phyloP scores from a whole-genome alignment of 2,113 vertebrate species.

The Takifugu flavidus region DNA sequence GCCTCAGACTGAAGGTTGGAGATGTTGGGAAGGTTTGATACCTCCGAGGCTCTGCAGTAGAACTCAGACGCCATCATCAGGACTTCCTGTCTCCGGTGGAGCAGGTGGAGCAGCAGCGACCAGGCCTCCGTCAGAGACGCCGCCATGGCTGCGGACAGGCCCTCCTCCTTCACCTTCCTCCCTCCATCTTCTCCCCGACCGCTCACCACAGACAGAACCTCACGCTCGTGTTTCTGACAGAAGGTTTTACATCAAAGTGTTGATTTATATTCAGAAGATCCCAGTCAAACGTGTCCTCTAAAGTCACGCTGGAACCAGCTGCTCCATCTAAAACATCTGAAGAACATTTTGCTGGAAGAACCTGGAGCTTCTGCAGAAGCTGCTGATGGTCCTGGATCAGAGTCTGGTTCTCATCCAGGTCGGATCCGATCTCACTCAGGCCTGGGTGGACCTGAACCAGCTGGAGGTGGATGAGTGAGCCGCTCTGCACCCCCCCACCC shows the following conservation, averaged over 20 bases:
- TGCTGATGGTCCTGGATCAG: constrained; percentile 84
- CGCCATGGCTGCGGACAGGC: constrained; percentile 83
- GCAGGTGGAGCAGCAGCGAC: constrained; percentile 77
- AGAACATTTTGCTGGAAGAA: no score
- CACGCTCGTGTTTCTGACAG: constrained; percentile 80
- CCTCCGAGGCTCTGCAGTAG: constrained; percentile 82
- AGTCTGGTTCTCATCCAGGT: constrained; percentile 82
- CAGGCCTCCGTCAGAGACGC: constrained; percentile 83
- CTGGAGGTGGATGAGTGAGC: constrained; percentile 82
- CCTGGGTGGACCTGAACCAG: constrained; percentile 85
- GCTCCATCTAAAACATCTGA: no score
- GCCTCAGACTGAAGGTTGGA: no score
- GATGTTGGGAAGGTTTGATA: constrained; percentile 34
- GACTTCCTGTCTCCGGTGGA: constrained; percentile 80
- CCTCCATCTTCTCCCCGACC: constrained; percentile 51
- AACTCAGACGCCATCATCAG: constrained; percentile 80
- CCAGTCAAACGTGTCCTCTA: no score
- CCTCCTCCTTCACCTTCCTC: constrained; percentile 28
- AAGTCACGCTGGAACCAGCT: background rate
- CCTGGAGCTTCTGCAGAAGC: constrained; percentile 25
- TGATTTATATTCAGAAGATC: no score
- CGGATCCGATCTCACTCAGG: constrained; percentile 87
- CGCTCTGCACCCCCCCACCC: constrained; percentile 74
- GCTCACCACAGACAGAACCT: constrained; percentile 76
- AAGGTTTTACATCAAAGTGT: background rate